phyloP scores from a whole-genome alignment of 2,888 invertebrate species.

The Arctia plantaginis region DNA sequence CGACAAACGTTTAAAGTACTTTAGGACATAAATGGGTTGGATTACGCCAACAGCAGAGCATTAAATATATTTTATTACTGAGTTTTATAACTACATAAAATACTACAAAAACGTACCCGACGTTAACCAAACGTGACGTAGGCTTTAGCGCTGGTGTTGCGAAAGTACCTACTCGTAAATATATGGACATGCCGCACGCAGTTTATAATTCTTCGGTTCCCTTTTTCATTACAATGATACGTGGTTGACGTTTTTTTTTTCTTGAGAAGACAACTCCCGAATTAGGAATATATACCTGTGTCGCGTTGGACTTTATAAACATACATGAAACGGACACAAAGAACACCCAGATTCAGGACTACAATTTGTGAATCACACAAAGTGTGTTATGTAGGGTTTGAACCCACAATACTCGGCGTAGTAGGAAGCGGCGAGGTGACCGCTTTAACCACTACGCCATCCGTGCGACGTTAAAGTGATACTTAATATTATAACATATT shows the following conservation, averaged over 20 bases:
- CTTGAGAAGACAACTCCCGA: too few relatives aligned
- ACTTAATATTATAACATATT: constrained; percentile 2
- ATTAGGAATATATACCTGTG: too few relatives aligned
- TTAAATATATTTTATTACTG: constrained; percentile 6
- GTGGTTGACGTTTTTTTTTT: constrained; percentile 20
- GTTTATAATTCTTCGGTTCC: constrained; percentile 1
- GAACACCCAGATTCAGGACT: too few relatives aligned
- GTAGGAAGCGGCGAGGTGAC: too few relatives aligned
- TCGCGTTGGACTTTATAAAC: too few relatives aligned
- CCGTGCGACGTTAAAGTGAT: too few relatives aligned
- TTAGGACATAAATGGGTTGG: not conserved
- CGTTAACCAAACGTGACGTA: constrained; percentile 15
- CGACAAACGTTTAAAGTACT: not conserved
- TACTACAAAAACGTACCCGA: not conserved
- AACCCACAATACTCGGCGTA: too few relatives aligned
- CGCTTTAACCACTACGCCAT: too few relatives aligned
- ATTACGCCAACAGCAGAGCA: not conserved
- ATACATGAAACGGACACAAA: too few relatives aligned
- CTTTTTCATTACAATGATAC: constrained; percentile 13
- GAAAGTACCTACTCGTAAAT: constrained; percentile 12
- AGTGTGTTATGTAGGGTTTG: too few relatives aligned
- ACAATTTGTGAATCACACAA: too few relatives aligned
- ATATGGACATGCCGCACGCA: not conserved
- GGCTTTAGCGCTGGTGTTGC: not conserved
- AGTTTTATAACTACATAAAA: constrained; percentile 12